Evolutionary conservation across 2,888 invertebrate species (phyloP).

Genomic region (Caenorhabditis macrosperma): DNA sequence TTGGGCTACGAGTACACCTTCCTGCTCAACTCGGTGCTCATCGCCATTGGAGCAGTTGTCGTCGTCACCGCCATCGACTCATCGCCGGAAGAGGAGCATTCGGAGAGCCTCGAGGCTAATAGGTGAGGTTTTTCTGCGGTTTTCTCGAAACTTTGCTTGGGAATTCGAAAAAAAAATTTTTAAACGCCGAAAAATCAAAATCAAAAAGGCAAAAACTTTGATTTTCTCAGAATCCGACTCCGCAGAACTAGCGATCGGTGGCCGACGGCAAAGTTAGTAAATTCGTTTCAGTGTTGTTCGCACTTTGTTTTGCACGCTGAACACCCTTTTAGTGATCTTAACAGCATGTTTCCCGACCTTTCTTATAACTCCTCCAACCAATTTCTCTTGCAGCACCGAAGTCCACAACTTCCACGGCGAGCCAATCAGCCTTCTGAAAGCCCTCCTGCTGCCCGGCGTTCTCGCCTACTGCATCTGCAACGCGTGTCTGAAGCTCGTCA

Average conservation of each 20-base stretch:
- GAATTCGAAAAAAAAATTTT: no score
- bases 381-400: constrained; percentile 42
- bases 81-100: constrained; percentile 79
- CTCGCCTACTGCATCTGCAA: constrained; percentile 82
- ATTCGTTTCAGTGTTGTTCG: no score
- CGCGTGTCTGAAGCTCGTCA: constrained; percentile 83
- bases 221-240: constrained; percentile 30
- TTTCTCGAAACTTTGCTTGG: no score
- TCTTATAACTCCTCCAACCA: no score
- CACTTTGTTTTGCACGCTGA: no score
- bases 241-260: no score
- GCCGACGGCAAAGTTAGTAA: no score
- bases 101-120: constrained; percentile 19
- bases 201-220: no score
- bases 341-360: no score
- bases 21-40: constrained; percentile 81
- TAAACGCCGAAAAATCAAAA: no score
- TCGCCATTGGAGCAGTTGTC: constrained; percentile 81
- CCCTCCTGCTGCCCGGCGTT: constrained; percentile 78
- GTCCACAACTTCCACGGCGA: constrained; percentile 61
- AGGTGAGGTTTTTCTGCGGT: constrained; percentile 15
- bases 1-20: constrained; percentile 83
- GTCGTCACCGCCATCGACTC: constrained; percentile 80
- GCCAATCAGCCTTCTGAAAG: constrained; percentile 73
- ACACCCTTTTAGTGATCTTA: no score